Percentiles rank a stretch among this genome's conserved stretches.
These are phyloP conservation scores for Pomatostomus ruficeps DNA, from an alignment of 2,113 vertebrate genomes.

Conservation along the genomic window DNA sequence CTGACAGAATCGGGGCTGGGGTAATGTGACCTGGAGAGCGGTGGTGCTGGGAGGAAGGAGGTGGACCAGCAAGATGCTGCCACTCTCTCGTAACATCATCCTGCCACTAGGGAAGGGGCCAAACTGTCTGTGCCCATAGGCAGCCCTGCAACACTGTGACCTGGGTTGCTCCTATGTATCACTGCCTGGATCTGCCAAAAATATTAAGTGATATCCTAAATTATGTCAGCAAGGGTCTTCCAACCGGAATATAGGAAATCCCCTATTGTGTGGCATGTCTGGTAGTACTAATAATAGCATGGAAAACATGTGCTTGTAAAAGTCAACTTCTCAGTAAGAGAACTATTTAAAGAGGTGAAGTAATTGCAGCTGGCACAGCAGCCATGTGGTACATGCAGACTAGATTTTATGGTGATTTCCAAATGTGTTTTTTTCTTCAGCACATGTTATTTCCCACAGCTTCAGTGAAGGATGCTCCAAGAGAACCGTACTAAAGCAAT, in stretches of 20 bases:
- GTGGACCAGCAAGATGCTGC: neutral
- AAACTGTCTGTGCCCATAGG: neutral
- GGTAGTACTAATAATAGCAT: neutral
- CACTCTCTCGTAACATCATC: rapidly evolving
- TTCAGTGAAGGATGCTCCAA: neutral
- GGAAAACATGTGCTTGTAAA: neutral
- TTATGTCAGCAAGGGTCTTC: neutral
- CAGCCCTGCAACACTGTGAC: neutral
- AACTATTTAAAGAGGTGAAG: neutral
- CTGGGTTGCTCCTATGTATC: neutral
- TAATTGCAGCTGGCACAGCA: neutral
- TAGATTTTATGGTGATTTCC: neutral
- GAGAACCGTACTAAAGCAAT: neutral
- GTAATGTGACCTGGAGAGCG: neutral
- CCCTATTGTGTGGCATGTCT: neutral
- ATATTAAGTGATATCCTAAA: neutral
- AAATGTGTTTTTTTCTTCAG: neutral
- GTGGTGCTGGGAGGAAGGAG: neutral
- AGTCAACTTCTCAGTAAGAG: neutral
- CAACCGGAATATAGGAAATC: neutral
- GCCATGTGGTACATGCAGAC: neutral
- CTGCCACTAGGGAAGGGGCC: neutral
- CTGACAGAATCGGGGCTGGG: neutral
- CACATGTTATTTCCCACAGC: neutral
- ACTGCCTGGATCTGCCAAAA: neutral